These are phyloP conservation scores for Uria lomvia DNA, from an alignment of 2,113 vertebrate genomes.

Conservation along the genomic window DNA sequence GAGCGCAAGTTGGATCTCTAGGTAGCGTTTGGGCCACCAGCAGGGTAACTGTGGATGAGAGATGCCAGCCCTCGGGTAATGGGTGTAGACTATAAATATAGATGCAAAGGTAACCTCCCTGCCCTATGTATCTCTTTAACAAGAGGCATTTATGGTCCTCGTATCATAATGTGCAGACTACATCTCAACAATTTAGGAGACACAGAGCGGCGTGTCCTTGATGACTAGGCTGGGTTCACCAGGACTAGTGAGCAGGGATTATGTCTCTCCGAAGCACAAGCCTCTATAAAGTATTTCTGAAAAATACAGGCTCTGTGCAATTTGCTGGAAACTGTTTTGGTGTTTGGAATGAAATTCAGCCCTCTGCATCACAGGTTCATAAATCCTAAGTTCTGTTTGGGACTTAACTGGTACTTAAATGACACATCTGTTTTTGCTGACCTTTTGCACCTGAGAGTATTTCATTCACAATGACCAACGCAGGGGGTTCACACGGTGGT, in stretches of 20 bases:
- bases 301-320: not conserved
- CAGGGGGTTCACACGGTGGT: not conserved
- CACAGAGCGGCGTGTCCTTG: not conserved
- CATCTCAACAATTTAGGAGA: not conserved
- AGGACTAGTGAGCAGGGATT: not conserved
- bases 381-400: not conserved
- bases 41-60: not conserved
- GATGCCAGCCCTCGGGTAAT: not conserved
- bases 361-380: not conserved
- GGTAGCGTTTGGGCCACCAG: not conserved
- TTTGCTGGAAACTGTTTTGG: not conserved
- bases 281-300: not conserved
- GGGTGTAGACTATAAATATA: not conserved
- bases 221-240: not conserved
- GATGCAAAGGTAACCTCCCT: not conserved
- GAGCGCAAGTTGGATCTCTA: not conserved
- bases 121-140: not conserved
- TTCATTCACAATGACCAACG: not conserved
- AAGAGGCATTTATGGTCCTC: not conserved
- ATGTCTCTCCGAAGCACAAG: not conserved
- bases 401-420: not conserved
- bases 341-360: not conserved
- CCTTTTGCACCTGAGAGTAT: not conserved
- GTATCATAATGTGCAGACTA: accelerated
- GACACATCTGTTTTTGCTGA: not conserved